phyloP scores from a whole-genome alignment of 1,140 invertebrate genomes.

The Drosophila nannoptera region DNA sequence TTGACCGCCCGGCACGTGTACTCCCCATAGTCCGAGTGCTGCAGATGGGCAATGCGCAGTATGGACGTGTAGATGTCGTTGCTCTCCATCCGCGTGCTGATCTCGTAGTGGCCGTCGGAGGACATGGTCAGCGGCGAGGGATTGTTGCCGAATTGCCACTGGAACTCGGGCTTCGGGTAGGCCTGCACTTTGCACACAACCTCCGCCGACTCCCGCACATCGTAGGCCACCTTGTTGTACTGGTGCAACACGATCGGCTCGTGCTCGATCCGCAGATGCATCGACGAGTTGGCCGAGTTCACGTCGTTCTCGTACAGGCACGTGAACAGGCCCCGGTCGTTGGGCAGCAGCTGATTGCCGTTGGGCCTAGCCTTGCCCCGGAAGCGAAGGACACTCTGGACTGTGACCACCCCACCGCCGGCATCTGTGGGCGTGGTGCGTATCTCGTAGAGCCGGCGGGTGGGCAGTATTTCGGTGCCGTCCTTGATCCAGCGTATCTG shows the following conservation, averaged over 20 bases:
- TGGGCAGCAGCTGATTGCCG: conserved; percentile 87
- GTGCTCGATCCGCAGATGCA: conserved; percentile 94
- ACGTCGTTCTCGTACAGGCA: conserved; percentile 95
- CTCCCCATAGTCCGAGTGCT: conserved; percentile 90
- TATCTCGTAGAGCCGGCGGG: conserved; percentile 88
- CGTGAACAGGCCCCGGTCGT: conserved; percentile 92
- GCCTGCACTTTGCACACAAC: conserved; percentile 93
- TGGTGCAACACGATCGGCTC: conserved; percentile 90
- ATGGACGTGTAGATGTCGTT: conserved; percentile 92
- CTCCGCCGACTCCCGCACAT: conserved; percentile 89
- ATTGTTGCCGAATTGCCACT: conserved; percentile 91
- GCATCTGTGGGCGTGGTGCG: conserved; percentile 86
- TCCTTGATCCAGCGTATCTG: conserved; percentile 92
- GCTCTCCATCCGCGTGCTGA: conserved; percentile 87
- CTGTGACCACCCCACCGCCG: conserved; percentile 86
- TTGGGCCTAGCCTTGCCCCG: conserved; percentile 86
- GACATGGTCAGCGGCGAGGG: conserved; percentile 85
- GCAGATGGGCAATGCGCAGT: conserved; percentile 87
- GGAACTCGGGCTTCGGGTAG: conserved; percentile 94
- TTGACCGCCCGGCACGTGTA: conserved; percentile 92
- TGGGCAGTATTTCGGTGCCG: conserved; percentile 87
- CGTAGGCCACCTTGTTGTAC: conserved; percentile 93
- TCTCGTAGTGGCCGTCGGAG: conserved; percentile 90
- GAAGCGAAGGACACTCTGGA: conserved; percentile 90
- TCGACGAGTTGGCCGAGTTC: conserved; percentile 89